Evolutionary conservation across 2,888 invertebrate genomes (phyloP).

Genomic region (Troides aeacus): DNA sequence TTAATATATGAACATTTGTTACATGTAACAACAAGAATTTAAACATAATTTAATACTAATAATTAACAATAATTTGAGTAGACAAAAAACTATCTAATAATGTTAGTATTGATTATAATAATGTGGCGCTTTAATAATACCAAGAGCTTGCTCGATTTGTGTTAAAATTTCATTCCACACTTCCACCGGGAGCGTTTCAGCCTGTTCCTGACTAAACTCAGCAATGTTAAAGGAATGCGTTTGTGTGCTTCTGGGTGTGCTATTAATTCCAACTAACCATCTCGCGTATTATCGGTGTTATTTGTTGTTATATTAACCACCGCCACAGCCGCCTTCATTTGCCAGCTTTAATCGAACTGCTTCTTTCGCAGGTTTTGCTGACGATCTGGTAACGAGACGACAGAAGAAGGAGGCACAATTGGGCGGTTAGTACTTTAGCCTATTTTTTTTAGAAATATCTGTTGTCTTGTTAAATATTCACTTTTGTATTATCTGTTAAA

Average conservation of each 20-base stretch:
- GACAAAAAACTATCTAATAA: not conserved
- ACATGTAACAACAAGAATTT: not conserved
- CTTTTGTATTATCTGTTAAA: conserved; percentile 46
- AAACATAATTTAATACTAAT: not conserved
- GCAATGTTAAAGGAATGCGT: conserved; percentile 61
- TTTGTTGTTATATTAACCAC: conserved; percentile 42
- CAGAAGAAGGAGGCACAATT: conserved; percentile 77
- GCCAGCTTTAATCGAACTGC: conserved; percentile 4
- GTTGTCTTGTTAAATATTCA: not conserved
- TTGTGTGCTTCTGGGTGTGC: conserved; percentile 74
- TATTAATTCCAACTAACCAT: conserved; percentile 61
- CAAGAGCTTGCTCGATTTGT: conserved; percentile 25
- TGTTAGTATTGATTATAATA: not conserved
- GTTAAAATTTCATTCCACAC: conserved; percentile 26
- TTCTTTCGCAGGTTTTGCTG: conserved; percentile 70
- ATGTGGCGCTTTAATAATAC: conserved; percentile 1
- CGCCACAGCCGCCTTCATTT: conserved; percentile 27
- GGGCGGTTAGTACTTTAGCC: conserved; percentile 59
- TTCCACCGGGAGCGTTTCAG: conserved; percentile 42
- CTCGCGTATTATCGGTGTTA: conserved; percentile 48
- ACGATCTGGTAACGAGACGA: conserved; percentile 75
- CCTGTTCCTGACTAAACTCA: conserved; percentile 49
- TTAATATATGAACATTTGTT: no score
- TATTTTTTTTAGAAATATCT: not conserved
- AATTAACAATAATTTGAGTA: not conserved